Conservation (phyloP, 2,797 vertebrate genomes). For the Neosalanx taihuensis region DNA sequence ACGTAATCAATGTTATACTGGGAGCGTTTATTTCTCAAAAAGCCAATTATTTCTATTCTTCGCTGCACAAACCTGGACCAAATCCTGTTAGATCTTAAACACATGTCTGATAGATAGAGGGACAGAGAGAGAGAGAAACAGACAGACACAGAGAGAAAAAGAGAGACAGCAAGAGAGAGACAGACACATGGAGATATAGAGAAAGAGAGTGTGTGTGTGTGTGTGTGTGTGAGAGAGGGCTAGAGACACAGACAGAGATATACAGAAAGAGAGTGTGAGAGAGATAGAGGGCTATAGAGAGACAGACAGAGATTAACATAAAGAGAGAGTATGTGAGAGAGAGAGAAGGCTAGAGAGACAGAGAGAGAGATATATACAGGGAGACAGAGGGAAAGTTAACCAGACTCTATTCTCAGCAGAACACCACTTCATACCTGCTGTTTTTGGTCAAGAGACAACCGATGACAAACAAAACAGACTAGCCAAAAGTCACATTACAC, state of each 20-base stretch:
- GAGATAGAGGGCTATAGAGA: background rate
- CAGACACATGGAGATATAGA: background rate
- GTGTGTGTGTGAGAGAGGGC: too few species aligned
- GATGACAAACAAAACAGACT: background rate
- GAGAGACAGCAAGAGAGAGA: slow-evolving; percentile 1
- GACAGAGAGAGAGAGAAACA: slow-evolving; percentile 1
- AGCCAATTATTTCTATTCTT: slow-evolving; percentile 44
- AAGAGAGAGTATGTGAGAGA: background rate
- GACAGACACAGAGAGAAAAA: background rate
- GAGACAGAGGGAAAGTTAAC: slow-evolving; percentile 1
- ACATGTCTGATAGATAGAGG: slow-evolving; percentile 36
- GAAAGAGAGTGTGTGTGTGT: too few species aligned
- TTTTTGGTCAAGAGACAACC: background rate
- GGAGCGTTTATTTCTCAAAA: slow-evolving; percentile 26
- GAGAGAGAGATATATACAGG: background rate
- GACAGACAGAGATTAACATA: too few species aligned
- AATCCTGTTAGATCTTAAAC: slow-evolving; percentile 53
- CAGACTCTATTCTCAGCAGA: background rate
- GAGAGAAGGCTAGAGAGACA: background rate
- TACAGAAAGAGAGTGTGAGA: background rate
- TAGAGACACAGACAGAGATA: background rate
- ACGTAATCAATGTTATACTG: slow-evolving; percentile 37
- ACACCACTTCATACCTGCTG: background rate
- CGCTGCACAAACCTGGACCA: slow-evolving; percentile 43
- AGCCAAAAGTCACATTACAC: background rate